These are phyloP conservation scores for Anthonomus grandis DNA, from an alignment of 1,140 invertebrate species.

Conservation along the genomic window DNA sequence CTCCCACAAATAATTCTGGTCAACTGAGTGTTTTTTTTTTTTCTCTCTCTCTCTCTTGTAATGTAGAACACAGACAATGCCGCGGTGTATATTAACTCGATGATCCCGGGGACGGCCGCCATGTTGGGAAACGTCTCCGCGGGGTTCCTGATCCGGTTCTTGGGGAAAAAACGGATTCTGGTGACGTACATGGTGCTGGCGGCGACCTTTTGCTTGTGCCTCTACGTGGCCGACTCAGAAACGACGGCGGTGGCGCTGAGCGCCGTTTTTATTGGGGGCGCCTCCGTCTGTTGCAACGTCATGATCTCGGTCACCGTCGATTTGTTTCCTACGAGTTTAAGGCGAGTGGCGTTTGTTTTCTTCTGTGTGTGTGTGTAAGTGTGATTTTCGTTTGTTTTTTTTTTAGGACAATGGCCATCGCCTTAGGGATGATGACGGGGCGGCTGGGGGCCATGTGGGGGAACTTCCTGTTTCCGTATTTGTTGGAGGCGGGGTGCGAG, in stretches of 20 bases:
- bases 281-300: conserved; percentile 34
- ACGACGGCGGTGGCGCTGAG: conserved; percentile 22
- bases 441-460: conserved; percentile 37
- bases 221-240: conserved; percentile 36
- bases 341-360: conserved; percentile 15
- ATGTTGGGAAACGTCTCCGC: conserved; percentile 26
- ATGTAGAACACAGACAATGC: conserved; percentile 33
- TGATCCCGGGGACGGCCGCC: conserved; percentile 28
- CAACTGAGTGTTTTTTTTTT: too few relatives aligned
- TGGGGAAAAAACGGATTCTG: conserved; percentile 34
- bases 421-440: conserved; percentile 37
- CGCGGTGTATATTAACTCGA: conserved; percentile 35
- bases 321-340: conserved; percentile 44
- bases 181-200: conserved; percentile 23
- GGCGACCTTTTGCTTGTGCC: conserved; percentile 15
- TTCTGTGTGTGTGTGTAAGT: not conserved
- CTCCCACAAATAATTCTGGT: too few relatives aligned
- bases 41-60: too few relatives aligned
- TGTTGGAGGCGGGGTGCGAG: conserved; percentile 37
- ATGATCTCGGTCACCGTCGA: conserved; percentile 38
- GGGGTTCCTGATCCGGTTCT: conserved; percentile 22
- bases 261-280: conserved; percentile 29
- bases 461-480: conserved; percentile 39
- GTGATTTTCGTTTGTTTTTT: not conserved
- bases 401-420: conserved; percentile 38